Base-by-base conservation (phyloP, 2,888 invertebrate species). In the Furcula furcula region DNA sequence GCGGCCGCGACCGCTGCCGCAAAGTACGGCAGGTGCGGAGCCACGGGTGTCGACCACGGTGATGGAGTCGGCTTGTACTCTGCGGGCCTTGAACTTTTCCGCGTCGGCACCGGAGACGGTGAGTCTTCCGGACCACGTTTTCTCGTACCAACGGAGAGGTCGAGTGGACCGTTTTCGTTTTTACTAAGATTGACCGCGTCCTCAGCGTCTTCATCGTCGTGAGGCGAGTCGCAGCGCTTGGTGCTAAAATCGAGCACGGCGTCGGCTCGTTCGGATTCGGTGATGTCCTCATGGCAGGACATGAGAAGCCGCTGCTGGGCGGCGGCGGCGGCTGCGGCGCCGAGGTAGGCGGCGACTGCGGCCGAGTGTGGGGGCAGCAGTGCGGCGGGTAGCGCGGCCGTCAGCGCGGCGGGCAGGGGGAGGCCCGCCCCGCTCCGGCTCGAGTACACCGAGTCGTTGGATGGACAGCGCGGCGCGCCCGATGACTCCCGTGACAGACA, bases 401-500 rank as follows among this genome's bases (percentile, higher is more conserved):
- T 91, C 48, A 94, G 91, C 73, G 94, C 93, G 13, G 92, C 89
- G 22, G 83, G 76, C 36, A 85, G 71, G 10, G 83, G 82, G 19
- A 84, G 67, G 16, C 83, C 84, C 50, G 90, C 90, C 63, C 87
- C 90, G 69, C 79, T 88, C 67, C 93, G 90, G 43, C 92, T 93
- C 27, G 94, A 93, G 68, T 93, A 92, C 65, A 93, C 90, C n/a
- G 94, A 94, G 75, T 94, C 94, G 66, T 92, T 92, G 36, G 94
- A 94, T 42, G 94, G 94, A 79, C 94, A 95, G 49, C 94, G 92
- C 45, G 92, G 93, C 55, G 90, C 91, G 48, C 93, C 93, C 47
- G 93, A 93, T 38, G 95, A 95, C 71, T 95, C 95, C 65, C 95
- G 91, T 36, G 95, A 95, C 55, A 95, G 92, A 84, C 95, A 95